Evolutionary conservation across 1,140 invertebrate genomes (phyloP).

Genomic region (Drosophila pachea): DNA sequence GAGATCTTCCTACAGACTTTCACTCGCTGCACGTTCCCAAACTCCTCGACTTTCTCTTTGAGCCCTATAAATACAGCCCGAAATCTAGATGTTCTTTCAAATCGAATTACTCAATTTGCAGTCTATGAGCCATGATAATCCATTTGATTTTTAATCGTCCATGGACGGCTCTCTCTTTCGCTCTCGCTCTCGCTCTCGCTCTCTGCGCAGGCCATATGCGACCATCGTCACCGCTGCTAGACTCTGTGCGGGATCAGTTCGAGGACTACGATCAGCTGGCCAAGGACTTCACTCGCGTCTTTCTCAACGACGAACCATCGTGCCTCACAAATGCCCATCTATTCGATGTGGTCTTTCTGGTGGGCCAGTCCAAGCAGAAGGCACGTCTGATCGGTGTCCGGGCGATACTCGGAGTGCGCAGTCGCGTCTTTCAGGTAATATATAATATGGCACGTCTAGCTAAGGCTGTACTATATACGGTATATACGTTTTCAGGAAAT

Average conservation of each 20-base stretch:
- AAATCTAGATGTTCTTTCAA: too few species aligned
- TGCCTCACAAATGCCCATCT: conserved; percentile 86
- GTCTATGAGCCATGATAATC: too few species aligned
- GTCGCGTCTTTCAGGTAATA: conserved; percentile 78
- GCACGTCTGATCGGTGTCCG: conserved; percentile 92
- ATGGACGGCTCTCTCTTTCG: too few species aligned
- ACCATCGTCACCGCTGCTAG: conserved; percentile 93
- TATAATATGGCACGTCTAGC: too few species aligned
- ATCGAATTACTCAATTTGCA: too few species aligned
- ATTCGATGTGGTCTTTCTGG: conserved; percentile 94
- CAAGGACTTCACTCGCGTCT: conserved; percentile 94
- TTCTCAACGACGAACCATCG: conserved; percentile 89
- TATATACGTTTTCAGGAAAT: conserved; percentile 88
- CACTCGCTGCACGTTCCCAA: too few species aligned
- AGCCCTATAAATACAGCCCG: too few species aligned
- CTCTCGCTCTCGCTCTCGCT: not conserved
- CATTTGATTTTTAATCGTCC: not conserved
- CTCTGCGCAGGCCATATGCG: conserved; percentile 87
- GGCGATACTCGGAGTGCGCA: conserved; percentile 92
- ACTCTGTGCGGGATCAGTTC: conserved; percentile 94
- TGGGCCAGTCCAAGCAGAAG: conserved; percentile 92
- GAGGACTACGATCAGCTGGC: conserved; percentile 96
- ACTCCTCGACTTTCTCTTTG: too few species aligned
- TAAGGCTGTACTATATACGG: not conserved
- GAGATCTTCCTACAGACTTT: too few species aligned